Conservation (phyloP, 2,888 invertebrate genomes). For the Siphonodentalium dalli region DNA sequence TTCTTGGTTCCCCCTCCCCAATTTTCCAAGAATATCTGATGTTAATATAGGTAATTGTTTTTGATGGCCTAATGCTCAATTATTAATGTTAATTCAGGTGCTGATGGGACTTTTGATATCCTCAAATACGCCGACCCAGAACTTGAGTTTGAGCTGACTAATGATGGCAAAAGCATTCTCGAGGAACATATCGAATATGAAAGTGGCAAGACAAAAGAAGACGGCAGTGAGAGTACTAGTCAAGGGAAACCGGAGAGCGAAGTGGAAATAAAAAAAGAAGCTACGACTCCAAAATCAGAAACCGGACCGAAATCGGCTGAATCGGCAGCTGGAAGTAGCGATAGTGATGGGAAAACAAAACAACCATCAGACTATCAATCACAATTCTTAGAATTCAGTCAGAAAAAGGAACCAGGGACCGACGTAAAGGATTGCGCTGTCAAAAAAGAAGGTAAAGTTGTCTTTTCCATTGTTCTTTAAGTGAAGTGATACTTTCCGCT, state of each 20-base stretch:
- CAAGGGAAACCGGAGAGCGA: slow-evolving; percentile 9
- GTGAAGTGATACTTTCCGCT: too few species aligned
- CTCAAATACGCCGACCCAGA: slow-evolving; percentile 95
- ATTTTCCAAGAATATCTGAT: too few species aligned
- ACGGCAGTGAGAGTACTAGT: slow-evolving; percentile 14
- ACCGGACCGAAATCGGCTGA: slow-evolving; percentile 71
- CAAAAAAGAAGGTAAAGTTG: too few species aligned
- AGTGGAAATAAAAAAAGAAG: slow-evolving; percentile 42
- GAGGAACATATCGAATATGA: slow-evolving; percentile 70
- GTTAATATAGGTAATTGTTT: too few species aligned
- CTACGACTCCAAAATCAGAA: slow-evolving; percentile 72
- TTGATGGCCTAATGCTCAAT: background rate
- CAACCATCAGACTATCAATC: slow-evolving; percentile 55
- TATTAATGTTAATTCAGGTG: slow-evolving; percentile 33
- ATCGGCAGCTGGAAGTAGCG: slow-evolving; percentile 74
- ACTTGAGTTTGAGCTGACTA: slow-evolving; percentile 74
- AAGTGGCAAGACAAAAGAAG: slow-evolving; percentile 22
- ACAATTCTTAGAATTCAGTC: slow-evolving; percentile 63
- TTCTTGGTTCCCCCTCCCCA: too few species aligned
- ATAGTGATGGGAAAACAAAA: slow-evolving; percentile 69
- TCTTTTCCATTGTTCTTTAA: too few species aligned
- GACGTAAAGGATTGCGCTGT: slow-evolving; percentile 22
- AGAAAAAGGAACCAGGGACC: slow-evolving; percentile 39
- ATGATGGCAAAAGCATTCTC: slow-evolving; percentile 82
- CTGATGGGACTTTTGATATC: slow-evolving; percentile 84